Evolutionary conservation across 2,113 vertebrate genomes (phyloP), one percentile per base, ranked within the genome.

Genomic region (Dicerorhinus sumatrensis): DNA sequence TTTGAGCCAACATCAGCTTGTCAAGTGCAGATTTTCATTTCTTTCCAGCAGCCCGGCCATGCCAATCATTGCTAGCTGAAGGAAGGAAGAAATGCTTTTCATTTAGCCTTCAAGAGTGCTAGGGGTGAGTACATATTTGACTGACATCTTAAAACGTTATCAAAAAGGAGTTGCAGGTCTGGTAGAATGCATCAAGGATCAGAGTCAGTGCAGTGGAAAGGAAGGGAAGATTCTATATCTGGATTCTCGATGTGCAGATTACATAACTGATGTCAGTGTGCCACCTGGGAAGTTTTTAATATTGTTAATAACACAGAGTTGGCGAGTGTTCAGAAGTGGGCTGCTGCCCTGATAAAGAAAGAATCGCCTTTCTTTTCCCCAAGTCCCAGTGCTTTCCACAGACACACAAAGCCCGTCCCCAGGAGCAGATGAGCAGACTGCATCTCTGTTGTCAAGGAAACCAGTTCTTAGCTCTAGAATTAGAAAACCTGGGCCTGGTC

Each of bases 371-470:
- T 97, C 96, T 92, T 76, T 75, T 96, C 94, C 94, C 97, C 96
- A 92, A 92, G 93, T 94, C 96, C 84, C 96, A 82, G 70, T 39
- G 96, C 94, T 97, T 89, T 98, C 87, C 76, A 73, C 83, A 94
- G 91, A 94, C 84, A 84, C 92, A 95, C 89, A 96, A 86, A 97
- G 76, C 96, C 83, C 94, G 84, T 83, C 81, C 85, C 36, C 17
- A 94, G 95, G 51, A 95, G 75, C 97, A 93, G 93, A 96, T 62
- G 92, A 97, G 96, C 98, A 96, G 97, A 97, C 95, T 96, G 92
- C 73, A 80, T 83, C 90, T 96, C 92, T 70, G 98, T 98, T 97
- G 98, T 91, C 98, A 98, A 98, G 97, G 98, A 98, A 97, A 98
- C 98, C 98, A 73, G 97, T 96, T 94, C 96, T 94, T 75, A 96